Evolutionary conservation across 2,113 vertebrate species (phyloP), one percentile per base, ranked within the genome.

Genomic region (Aptenodytes forsteri): DNA sequence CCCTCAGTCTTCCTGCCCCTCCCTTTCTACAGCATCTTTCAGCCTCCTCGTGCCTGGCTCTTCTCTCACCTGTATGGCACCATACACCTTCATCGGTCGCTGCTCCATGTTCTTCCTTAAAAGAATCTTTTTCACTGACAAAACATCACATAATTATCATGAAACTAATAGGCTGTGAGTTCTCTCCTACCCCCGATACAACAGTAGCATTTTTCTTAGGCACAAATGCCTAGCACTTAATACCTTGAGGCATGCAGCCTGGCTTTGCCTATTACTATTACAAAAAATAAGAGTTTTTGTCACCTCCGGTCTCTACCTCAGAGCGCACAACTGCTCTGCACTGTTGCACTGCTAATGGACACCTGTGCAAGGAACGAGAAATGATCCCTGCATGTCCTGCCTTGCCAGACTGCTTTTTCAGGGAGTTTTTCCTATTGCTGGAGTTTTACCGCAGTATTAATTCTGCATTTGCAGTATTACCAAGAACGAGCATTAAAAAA

Each of bases 81-180:
- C 22, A 66, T 27, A 62, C 0, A 2, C 27, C 38, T 88, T 70
- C 64, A 75, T 13, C 1, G 5, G 36, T 65, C 0, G 0, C 30
- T 62, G 42, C 29, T 87, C 81, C 59, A 42, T 7, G 38, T 62
- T 59, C 50, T 91, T 47, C 59, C 46, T 70, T 72, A 47, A 83
- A 89, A 44, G 16, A 89, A 70, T 18, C 16, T 38, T 84, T 88
- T 78, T 18, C 32, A 16, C 55, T 59, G 42, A 73, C 42, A 77
- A 83, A 91, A 61, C 32, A 73, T 50, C 49, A 66, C 34, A 23
- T 13, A 78, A 78, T 66, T 64, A 62, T 17, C 36, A 70, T 16
- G 21, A 27, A 93, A 89, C 26, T 36, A 93, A 69, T 0, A 50
- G 2, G 1, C 23, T 78, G 15, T 34, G 62, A 65, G 62, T 50